A percentile compares a stretch with the other conserved stretches of the same genome.
These are phyloP conservation scores for Anastrepha obliqua DNA, from an alignment of 1,140 invertebrate genomes.

Conservation along the genomic window DNA sequence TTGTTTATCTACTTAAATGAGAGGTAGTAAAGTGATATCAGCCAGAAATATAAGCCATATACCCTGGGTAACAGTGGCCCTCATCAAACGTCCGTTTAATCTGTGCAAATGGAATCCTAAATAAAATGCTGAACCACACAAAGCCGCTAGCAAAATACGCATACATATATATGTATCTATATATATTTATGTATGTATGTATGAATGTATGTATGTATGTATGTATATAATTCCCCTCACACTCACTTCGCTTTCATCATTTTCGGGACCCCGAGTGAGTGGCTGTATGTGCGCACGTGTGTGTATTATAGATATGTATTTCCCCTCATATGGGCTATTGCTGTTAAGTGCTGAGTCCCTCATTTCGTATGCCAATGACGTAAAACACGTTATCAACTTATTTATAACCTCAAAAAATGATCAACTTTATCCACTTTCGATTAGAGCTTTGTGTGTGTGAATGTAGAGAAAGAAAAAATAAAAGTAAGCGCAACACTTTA, in stretches of 20 bases:
- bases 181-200: not conserved
- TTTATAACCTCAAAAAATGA: conserved; percentile 26
- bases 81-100: not conserved
- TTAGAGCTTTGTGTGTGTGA: not conserved
- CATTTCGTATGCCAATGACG: not conserved
- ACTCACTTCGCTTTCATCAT: too few species aligned
- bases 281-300: not conserved
- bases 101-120: not conserved
- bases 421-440: conserved; percentile 51
- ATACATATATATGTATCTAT: not conserved
- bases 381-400: conserved; percentile 25
- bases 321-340: not conserved
- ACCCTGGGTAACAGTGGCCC: not conserved
- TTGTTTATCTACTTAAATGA: too few species aligned
- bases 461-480: not conserved
- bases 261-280: too few species aligned
- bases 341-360: not conserved
- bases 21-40: too few species aligned
- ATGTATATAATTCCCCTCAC: too few species aligned
- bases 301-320: not conserved
- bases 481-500: not conserved
- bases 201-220: too few species aligned
- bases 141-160: not conserved
- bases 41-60: not conserved
- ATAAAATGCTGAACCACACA: not conserved